Percentiles rank a stretch among this genome's conserved stretches.
phyloP scores from a whole-genome alignment of 2,888 invertebrate genomes.

The Pristionchus exspectatus region DNA sequence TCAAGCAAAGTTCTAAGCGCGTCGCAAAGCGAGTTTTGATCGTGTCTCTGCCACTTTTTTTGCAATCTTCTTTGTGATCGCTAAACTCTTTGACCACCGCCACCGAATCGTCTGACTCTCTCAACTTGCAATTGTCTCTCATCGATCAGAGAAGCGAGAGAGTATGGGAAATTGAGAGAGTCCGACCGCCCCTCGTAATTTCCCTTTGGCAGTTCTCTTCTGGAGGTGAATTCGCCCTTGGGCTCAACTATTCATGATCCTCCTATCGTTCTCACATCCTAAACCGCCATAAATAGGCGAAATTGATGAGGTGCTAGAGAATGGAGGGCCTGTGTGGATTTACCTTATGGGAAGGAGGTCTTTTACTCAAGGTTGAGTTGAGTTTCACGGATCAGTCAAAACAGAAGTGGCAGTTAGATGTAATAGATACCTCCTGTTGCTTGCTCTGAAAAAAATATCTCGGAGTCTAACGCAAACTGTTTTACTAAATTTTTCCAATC shows the following conservation, averaged over 20 bases:
- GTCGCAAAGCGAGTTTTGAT: slow-evolving; percentile 41
- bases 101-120: neutral
- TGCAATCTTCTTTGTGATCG: neutral
- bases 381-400: neutral
- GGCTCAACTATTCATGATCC: neutral
- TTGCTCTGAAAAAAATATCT: neutral
- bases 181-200: neutral
- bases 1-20: neutral
- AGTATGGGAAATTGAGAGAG: too few species aligned
- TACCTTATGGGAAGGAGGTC: too few species aligned
- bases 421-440: neutral
- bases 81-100: slow-evolving; percentile 1
- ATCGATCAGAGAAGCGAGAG: too few species aligned
- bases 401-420: neutral
- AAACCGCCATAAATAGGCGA: neutral
- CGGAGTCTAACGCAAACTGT: too few species aligned
- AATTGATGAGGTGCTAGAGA: neutral
- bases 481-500: neutral
- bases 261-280: neutral
- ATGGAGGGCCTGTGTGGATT: too few species aligned
- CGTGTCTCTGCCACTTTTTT: neutral
- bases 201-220: neutral
- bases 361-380: neutral
- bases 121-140: too few species aligned
- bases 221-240: neutral